Conservation (phyloP, 2,888 invertebrate species). For the Sympetrum striolatum region DNA sequence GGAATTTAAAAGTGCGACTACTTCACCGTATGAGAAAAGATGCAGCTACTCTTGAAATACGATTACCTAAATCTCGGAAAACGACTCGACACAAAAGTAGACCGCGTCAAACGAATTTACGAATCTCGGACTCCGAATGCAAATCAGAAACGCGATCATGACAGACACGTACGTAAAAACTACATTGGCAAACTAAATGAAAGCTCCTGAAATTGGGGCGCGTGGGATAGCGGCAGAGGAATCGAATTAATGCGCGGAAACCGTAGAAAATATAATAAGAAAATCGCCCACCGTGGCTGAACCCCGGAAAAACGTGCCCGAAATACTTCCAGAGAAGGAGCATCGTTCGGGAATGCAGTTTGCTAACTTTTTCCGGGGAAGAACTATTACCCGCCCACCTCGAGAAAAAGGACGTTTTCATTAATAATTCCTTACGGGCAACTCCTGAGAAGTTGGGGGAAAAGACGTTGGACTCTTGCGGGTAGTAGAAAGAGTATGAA, state of each 20-base stretch:
- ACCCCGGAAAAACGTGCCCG: neutral
- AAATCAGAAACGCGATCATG: too few relatives aligned
- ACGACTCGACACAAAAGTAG: too few relatives aligned
- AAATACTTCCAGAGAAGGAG: neutral
- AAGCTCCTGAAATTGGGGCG: too few relatives aligned
- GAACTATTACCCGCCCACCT: neutral
- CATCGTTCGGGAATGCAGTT: neutral
- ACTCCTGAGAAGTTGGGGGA: neutral
- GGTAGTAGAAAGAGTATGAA: neutral
- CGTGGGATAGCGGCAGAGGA: too few relatives aligned
- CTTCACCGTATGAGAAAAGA: too few relatives aligned
- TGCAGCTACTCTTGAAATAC: too few relatives aligned
- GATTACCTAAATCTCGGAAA: too few relatives aligned
- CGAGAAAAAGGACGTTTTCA: neutral
- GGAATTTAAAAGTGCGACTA: too few relatives aligned
- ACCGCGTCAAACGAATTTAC: too few relatives aligned
- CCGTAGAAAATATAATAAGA: neutral
- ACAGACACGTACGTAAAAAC: too few relatives aligned
- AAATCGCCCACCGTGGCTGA: neutral
- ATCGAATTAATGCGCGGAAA: neutral
- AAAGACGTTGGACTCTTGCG: neutral
- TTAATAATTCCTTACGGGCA: constrained; percentile 8
- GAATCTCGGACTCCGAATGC: too few relatives aligned
- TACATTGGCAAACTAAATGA: too few relatives aligned
- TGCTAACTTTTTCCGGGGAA: neutral